A percentile compares a stretch with the other conserved stretches of the same genome.
Conservation (phyloP, 2,113 vertebrate genomes). For the Poeciliopsis prolifica region DNA sequence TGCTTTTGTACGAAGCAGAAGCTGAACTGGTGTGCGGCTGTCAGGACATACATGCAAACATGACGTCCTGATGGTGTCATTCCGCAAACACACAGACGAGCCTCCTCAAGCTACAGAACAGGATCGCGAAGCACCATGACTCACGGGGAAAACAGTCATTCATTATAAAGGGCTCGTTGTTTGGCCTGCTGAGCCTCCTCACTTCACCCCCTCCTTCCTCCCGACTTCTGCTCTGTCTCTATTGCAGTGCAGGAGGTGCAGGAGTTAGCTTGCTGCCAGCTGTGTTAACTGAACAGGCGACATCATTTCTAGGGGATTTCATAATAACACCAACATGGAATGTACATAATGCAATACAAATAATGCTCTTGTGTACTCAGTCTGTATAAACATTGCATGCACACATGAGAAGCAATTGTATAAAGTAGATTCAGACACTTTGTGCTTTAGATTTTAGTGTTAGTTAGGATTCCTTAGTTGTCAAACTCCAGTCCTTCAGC, state of each 20-base stretch:
- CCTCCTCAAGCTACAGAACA: slow-evolving; percentile 44
- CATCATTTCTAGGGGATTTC: slow-evolving; percentile 34
- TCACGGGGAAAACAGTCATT: slow-evolving; percentile 58
- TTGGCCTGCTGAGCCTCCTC: neutral
- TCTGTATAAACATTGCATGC: neutral
- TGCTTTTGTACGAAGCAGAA: no score
- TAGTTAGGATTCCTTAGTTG: neutral
- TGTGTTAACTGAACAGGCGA: slow-evolving; percentile 19
- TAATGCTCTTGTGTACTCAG: neutral
- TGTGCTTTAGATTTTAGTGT: neutral
- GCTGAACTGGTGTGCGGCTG: neutral
- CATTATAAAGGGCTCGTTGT: slow-evolving; percentile 71
- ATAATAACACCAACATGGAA: slow-evolving; percentile 24
- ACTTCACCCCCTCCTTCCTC: neutral
- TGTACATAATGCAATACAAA: slow-evolving; percentile 17
- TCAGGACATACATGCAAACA: neutral
- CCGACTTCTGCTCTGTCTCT: slow-evolving; percentile 30
- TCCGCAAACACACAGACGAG: slow-evolving; percentile 57
- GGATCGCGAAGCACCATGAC: slow-evolving; percentile 58
- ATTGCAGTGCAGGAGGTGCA: slow-evolving; percentile 34
- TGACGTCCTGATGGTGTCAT: slow-evolving; percentile 47
- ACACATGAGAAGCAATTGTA: neutral
- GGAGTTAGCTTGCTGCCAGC: slow-evolving; percentile 15
- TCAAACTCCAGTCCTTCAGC: neutral
- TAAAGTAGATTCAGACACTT: neutral